Conservation (phyloP, 2,113 vertebrate species). For the Carlito syrichta region DNA sequence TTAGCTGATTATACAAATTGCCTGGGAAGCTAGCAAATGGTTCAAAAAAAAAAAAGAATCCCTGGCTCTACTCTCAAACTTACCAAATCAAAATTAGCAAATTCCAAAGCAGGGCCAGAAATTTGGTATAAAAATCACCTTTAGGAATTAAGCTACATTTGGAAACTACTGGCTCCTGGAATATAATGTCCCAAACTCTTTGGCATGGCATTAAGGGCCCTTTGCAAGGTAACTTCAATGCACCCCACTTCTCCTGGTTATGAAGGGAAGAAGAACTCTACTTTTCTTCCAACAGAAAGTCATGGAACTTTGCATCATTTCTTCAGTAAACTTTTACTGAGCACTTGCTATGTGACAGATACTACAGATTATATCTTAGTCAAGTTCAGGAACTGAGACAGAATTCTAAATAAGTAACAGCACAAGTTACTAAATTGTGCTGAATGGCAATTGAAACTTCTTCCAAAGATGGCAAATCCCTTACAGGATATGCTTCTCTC, state of each 20-base stretch:
- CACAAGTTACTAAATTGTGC: neutral
- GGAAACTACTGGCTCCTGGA: neutral
- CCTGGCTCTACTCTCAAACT: neutral
- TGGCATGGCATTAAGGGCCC: neutral
- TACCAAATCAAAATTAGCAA: neutral
- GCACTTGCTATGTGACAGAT: neutral
- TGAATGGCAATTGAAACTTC: neutral
- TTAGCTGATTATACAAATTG: neutral
- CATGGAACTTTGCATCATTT: neutral
- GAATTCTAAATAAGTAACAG: neutral
- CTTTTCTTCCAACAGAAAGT: neutral
- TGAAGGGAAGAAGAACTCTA: neutral
- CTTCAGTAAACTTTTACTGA: neutral
- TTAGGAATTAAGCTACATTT: neutral
- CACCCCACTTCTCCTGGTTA: neutral
- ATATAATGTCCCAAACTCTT: neutral
- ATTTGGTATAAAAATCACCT: neutral
- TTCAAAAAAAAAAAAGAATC: neutral
- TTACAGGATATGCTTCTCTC: neutral
- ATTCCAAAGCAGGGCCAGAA: neutral
- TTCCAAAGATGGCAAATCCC: neutral
- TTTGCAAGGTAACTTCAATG: neutral
- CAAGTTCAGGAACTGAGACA: neutral
- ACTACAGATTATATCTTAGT: neutral
- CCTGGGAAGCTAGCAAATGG: neutral